Evolutionary conservation across 1,140 invertebrate genomes (phyloP).

Genomic region (Ruditapes philippinarum): DNA sequence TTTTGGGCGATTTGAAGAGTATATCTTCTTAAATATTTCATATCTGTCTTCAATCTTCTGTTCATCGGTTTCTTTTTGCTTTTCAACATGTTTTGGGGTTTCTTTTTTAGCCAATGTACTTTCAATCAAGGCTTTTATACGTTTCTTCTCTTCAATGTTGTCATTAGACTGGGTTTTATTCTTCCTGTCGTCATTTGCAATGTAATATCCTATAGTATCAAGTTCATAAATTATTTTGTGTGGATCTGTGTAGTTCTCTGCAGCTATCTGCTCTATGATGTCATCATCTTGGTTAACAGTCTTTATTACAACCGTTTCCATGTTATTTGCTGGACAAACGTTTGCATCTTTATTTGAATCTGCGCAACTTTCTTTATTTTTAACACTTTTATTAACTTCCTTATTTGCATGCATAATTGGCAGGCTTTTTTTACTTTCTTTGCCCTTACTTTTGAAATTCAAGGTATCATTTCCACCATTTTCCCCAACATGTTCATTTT

Average conservation of each 20-base stretch:
- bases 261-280: neutral
- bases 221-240: neutral
- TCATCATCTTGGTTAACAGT: neutral
- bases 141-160: too few relatives aligned
- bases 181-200: neutral
- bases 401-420: neutral
- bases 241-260: neutral
- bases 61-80: neutral
- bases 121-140: neutral
- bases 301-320: neutral
- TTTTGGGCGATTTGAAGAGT: neutral
- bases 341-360: neutral
- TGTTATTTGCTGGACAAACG: neutral
- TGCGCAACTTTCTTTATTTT: neutral
- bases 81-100: neutral
- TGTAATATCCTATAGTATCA: constrained; percentile 49
- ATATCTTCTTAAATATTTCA: constrained; percentile 41
- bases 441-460: neutral
- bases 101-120: neutral
- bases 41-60: neutral
- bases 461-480: neutral
- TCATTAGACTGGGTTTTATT: neutral
- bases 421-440: neutral
- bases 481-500: neutral
- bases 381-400: neutral